phyloP scores from a whole-genome alignment of 2,888 invertebrate species.

The Cerceris ruficornis region DNA sequence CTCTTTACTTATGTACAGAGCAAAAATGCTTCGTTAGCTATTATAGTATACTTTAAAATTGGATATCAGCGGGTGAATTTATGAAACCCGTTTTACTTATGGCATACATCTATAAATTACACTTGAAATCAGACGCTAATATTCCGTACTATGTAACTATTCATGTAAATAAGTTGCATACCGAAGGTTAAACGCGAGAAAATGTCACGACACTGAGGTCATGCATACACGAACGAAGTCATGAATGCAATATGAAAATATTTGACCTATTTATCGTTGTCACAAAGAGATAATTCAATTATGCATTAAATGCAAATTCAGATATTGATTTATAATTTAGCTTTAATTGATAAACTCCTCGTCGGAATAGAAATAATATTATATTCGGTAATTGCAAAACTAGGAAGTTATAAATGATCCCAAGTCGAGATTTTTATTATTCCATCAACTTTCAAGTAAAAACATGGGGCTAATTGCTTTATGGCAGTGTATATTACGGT shows the following conservation, averaged over 20 bases:
- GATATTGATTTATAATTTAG: conserved; percentile 25
- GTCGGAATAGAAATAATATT: background rate
- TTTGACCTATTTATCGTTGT: conserved; percentile 55
- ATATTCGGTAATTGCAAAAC: conserved; percentile 1
- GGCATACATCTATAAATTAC: conserved; percentile 39
- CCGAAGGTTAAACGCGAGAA: conserved; percentile 55
- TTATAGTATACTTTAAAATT: background rate
- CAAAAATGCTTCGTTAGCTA: background rate
- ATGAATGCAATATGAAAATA: conserved; percentile 50
- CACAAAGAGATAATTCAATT: conserved; percentile 21
- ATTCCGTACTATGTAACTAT: conserved; percentile 39
- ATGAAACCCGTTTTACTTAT: conserved; percentile 43
- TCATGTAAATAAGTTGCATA: conserved; percentile 46
- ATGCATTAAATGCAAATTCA: conserved; percentile 14
- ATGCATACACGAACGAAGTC: conserved; percentile 45
- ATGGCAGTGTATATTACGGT: background rate
- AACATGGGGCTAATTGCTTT: background rate
- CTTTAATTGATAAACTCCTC: conserved; percentile 13
- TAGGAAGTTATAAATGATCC: background rate
- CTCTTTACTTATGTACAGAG: background rate
- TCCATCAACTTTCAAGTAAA: background rate
- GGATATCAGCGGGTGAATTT: background rate
- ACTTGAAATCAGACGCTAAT: conserved; percentile 46
- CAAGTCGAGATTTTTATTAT: background rate
- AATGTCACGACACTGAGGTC: conserved; percentile 62